Conservation (phyloP, 2,797 vertebrate genomes). For the Mastacembelus armatus region DNA sequence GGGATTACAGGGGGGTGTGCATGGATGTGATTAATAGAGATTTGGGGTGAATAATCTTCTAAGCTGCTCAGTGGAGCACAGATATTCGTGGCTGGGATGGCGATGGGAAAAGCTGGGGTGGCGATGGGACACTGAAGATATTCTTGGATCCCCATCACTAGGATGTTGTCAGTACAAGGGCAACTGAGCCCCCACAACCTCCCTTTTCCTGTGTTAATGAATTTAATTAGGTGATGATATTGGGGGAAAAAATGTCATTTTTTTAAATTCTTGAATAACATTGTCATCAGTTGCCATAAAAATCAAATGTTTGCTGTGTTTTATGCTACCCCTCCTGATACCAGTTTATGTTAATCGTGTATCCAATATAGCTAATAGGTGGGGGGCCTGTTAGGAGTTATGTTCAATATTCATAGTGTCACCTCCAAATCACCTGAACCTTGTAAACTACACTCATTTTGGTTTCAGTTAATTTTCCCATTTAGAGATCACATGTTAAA, state of each 20-base stretch:
- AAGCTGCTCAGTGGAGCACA: constrained; percentile 88
- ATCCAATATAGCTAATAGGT: neutral
- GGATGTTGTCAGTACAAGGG: too few species aligned
- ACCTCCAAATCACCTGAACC: constrained; percentile 38
- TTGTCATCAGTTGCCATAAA: too few species aligned
- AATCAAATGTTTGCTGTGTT: neutral
- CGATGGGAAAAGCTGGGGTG: constrained; percentile 39
- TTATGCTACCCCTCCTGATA: neutral
- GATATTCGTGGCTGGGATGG: constrained; percentile 58
- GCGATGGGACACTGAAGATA: constrained; percentile 30
- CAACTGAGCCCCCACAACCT: too few species aligned
- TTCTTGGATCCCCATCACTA: constrained; percentile 40
- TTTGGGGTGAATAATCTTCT: constrained; percentile 92
- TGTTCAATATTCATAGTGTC: neutral
- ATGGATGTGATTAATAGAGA: constrained; percentile 90
- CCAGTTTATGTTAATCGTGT: constrained; percentile 6
- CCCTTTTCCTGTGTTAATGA: too few species aligned
- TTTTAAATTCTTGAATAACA: too few species aligned
- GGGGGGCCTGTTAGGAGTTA: neutral
- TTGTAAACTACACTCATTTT: constrained; percentile 46
- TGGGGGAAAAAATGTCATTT: too few species aligned
- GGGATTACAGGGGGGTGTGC: constrained; percentile 52
- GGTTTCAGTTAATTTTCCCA: constrained; percentile 55
- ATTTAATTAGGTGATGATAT: too few species aligned
- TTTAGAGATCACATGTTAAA: constrained; percentile 72